These are phyloP conservation scores for Morelia viridis DNA, from an alignment of 2,797 vertebrate species.

Conservation along the genomic window DNA sequence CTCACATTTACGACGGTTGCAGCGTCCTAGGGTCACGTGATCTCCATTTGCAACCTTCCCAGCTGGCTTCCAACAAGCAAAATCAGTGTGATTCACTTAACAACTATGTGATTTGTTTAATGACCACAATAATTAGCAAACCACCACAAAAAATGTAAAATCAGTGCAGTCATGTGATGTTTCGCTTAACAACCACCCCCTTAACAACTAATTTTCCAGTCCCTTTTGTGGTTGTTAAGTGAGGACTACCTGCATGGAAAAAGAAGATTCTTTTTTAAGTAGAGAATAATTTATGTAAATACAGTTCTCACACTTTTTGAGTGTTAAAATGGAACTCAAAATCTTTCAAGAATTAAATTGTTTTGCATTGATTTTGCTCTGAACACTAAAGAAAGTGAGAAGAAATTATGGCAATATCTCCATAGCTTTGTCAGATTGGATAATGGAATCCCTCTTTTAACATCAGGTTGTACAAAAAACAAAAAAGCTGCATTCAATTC, in stretches of 20 bases:
- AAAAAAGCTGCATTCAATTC: background rate
- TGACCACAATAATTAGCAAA: no score
- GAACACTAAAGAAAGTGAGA: background rate
- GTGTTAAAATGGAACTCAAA: background rate
- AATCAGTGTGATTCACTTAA: no score
- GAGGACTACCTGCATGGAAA: background rate
- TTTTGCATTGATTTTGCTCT: background rate
- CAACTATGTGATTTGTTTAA: no score
- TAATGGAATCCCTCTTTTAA: background rate
- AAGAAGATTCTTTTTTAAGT: background rate
- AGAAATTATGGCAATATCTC: background rate
- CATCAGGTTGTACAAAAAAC: background rate
- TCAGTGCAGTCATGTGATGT: no score
- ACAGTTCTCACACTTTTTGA: slow-evolving; percentile 10
- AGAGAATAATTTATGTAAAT: slow-evolving; percentile 11
- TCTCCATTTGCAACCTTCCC: no score
- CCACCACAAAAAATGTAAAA: no score
- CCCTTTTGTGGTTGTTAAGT: no score
- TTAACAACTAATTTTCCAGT: no score
- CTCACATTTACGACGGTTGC: no score
- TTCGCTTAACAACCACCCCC: no score
- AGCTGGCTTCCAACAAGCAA: no score
- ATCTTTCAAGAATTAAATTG: background rate
- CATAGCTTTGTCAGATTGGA: background rate
- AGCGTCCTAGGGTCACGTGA: no score